Evolutionary conservation across 2,113 vertebrate genomes (phyloP), one percentile per base, ranked within the genome.

Genomic region (Leptobrachium leishanense): DNA sequence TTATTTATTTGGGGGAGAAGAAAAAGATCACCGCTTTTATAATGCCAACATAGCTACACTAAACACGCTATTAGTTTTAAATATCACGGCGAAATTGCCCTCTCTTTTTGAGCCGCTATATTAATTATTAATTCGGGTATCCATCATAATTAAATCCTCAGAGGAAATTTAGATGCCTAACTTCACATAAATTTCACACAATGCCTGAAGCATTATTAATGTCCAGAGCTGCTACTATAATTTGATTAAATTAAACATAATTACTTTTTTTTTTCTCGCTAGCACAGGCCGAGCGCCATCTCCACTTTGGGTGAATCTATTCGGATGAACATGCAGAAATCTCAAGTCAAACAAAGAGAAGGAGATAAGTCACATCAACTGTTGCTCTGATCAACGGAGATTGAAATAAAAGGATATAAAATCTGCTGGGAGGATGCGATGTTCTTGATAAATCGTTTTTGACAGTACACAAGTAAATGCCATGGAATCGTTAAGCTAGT

Each of bases 101-200:
- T 43, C 12, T 77, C 53, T 46, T 67, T 64, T 54, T 43, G 44
- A 67, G 46, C 72, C 54, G 15, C n/a, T 11, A 13, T 44, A 73
- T 73, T 79, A 73, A 79, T 79, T 66, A 79, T 73, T 73, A 85
- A 80, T 74, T 84, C 72, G 62, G 84, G 69, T 77, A 86, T 82
- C 72, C 74, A 57, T 82, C 82, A 81, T 67, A 83, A 83, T 83
- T 88, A 89, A 90, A 88, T 85, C 81, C 82, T 85, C 66, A 76
- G 65, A 69, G 82, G 59, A 82, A 81, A 84, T 65, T 85, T 53
- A 77, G 71, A 63, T 86, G 83, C 82, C 82, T 7, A 79, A 84
- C 70, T 87, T 85, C 65, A 75, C 76, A 84, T 85, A 59, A 39
- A 70, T 85, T 83, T 86, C 53, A 83, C 74, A 83, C 79, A 86